Evolutionary conservation across 2,797 vertebrate genomes (phyloP), one percentile per base, ranked within the genome.

Genomic region (Sphaeramia orbicularis): DNA sequence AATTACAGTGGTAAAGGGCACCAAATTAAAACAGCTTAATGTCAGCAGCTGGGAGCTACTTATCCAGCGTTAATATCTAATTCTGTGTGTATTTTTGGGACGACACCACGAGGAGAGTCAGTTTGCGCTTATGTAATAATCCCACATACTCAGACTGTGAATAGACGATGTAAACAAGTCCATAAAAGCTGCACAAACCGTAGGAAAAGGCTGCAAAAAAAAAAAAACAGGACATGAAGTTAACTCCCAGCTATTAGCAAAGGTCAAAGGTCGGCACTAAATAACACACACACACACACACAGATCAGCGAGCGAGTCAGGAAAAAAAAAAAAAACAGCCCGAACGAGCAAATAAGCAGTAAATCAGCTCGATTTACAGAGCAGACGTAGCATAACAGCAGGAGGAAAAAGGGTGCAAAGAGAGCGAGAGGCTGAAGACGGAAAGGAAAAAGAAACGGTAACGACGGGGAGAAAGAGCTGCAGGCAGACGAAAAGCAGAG

Each of bases 1-100:
- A 93, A 95, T 93, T 93, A 86, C 86, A 63, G 86, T 75, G 85
- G 89, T 89, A 94, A 94, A 94, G 91, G 92, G 89, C 93, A 93
- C 76, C 84, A 88, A 91, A 94, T 94, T 91, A 93, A 93, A 93
- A 85, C 86, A 78, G 89, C 86, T 92, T 93, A 92, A 94, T 93
- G 92, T 93, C 92, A 86, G 84, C 89, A 90, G 91, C 88, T 89
- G 90, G 84, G 80, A 86, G 79, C 87, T 80, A 83, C 78, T 91
- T 87, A 90, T 87, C 77, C 60, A 64, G 61, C 65, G 59, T 74
- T 80, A 75, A 89, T 80, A 77, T 89, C 66, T 77, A 54, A 62
- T 78, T 75, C 47, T 71, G 60, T 54, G 44, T 10, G 16, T 65
- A 59, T 35, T 36, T 36, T 44, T 11, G 32, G 42, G 40, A 45